Conservation (phyloP, 2,888 invertebrate species). For the Drosophila macrospina region DNA sequence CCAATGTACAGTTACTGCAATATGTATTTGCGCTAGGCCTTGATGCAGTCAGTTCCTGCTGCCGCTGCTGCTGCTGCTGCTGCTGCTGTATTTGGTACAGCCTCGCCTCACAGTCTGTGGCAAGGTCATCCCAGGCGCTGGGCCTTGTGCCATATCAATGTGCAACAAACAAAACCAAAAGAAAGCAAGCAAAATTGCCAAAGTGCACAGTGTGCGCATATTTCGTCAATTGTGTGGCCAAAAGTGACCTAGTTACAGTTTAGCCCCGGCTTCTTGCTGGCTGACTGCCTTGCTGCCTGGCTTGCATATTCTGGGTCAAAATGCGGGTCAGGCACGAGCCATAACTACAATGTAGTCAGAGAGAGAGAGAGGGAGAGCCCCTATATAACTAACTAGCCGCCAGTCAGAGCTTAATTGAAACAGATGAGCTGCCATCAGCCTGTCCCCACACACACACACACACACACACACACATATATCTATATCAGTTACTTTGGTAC, state of each 20-base stretch:
- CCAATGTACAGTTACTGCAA: constrained; percentile 66
- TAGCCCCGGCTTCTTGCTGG: constrained; percentile 38
- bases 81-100: constrained; percentile 46
- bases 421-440: constrained; percentile 64
- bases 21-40: constrained; percentile 59
- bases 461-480: constrained; percentile 9
- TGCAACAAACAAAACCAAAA: constrained; percentile 19
- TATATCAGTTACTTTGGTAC: constrained; percentile 50
- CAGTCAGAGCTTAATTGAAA: constrained; percentile 67
- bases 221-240: constrained; percentile 43
- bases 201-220: constrained; percentile 33
- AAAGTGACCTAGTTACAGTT: constrained; percentile 62
- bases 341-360: too few relatives aligned
- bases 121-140: constrained; percentile 63
- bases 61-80: constrained; percentile 8
- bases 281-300: constrained; percentile 40
- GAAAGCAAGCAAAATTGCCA: constrained; percentile 20
- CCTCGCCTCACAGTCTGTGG: constrained; percentile 42
- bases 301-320: constrained; percentile 75
- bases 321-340: constrained; percentile 48
- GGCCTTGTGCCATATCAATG: constrained; percentile 55
- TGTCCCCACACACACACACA: constrained; percentile 14
- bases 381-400: constrained; percentile 47
- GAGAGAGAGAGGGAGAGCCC: constrained; percentile 29
- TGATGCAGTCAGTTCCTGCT: constrained; percentile 29